Base-by-base conservation (phyloP, 2,888 invertebrate genomes). In the Galerucella calmariensis region DNA sequence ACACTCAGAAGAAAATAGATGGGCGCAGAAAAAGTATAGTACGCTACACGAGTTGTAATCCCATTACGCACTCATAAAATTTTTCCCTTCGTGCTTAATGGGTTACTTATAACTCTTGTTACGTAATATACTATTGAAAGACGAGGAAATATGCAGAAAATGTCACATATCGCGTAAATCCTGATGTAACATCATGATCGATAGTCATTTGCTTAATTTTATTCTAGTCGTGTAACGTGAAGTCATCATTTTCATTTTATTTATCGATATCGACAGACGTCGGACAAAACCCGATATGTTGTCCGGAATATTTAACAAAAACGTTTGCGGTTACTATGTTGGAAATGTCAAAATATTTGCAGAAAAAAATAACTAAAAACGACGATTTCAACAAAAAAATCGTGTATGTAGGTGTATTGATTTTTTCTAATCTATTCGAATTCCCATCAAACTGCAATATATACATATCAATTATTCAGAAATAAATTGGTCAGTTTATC, bases 401-500 rank as follows among this genome's bases (percentile, higher is more conserved):
- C 0, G 48, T 14, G 48, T 12, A 48, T 14, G 48, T 14, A 11
- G 14, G 1, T 12, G 11, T 48, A 12, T 12, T 12, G 12, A 14
- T 12, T 48, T 48, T 14, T 14, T 12, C 48, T 62, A 62, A 63
- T 35, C 63, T 63, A 63, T 41, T 41, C 63, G n/a, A 63, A n/a
- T 44, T 63, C 16, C 35, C 44, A 63, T 63, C 44, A 44, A 63
- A 63, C 44, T 63, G 12, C 44, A 44, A 44, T 63, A 35, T 8
- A 63, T 27, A 16, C 63, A 44, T 35, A 41, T 63, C 63, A 63
- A 44, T 63, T 63, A 63, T 63, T 63, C 11, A 44, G 10, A 63
- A 63, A 41, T 63, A 63, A 63, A 63, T 63, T 63, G 63, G 16
- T 41, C 10, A 63, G 63, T 63, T 63, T 63, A 63, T 63, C 44